A percentile compares a stretch with the other conserved stretches of the same genome.
phyloP scores from a whole-genome alignment of 2,113 vertebrate genomes.

The Pteronura brasiliensis region DNA sequence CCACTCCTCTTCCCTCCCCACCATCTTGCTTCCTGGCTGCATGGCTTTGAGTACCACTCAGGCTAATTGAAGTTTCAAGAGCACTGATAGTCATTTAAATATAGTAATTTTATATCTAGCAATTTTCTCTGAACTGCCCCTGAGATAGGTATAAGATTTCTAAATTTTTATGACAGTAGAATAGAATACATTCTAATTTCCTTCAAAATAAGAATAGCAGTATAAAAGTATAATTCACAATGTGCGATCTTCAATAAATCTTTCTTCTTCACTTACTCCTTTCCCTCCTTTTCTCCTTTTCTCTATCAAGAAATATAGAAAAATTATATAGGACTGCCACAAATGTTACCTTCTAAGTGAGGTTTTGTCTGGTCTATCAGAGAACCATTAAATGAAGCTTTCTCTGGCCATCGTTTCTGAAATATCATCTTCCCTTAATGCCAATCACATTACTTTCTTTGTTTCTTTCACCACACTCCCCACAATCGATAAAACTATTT shows the following conservation, averaged over 20 bases:
- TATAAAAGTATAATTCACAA: neutral
- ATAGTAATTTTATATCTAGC: neutral
- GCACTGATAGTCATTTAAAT: conserved; percentile 41
- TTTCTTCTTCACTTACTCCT: neutral
- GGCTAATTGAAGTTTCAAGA: conserved; percentile 50
- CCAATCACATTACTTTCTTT: neutral
- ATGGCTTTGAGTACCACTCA: conserved; percentile 1
- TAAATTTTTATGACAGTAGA: neutral
- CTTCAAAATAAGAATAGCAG: neutral
- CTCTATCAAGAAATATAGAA: neutral
- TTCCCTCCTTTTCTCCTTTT: neutral
- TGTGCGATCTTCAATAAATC: neutral
- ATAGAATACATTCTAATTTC: neutral
- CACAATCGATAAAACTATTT: neutral
- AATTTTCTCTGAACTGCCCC: conserved; percentile 6
- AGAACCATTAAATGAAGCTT: neutral
- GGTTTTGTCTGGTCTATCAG: neutral
- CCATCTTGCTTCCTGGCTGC: neutral
- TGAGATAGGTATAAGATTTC: neutral
- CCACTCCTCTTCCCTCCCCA: neutral
- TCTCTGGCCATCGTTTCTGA: neutral
- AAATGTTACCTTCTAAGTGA: neutral
- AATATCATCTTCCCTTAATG: neutral
- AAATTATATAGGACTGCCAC: neutral
- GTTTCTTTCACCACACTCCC: neutral